Evolutionary conservation across 2,113 vertebrate genomes (phyloP).

Genomic region (Dicaeum eximium): DNA sequence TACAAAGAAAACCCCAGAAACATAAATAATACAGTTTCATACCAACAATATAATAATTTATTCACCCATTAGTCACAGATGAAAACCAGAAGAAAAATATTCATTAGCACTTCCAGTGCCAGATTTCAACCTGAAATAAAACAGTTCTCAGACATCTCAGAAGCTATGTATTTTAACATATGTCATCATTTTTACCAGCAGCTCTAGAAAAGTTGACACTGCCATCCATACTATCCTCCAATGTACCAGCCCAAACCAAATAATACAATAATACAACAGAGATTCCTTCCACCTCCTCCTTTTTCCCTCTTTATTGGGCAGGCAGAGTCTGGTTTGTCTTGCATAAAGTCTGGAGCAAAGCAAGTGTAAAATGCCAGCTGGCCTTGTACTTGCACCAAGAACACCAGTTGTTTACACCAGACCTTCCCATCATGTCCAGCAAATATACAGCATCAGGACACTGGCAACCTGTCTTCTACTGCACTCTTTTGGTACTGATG

Average conservation of each 20-base stretch:
- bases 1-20: not conserved
- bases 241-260: not conserved
- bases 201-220: not conserved
- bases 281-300: not conserved
- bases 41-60: not conserved
- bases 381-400: not conserved
- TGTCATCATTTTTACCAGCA: not conserved
- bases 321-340: not conserved
- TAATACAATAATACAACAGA: not conserved
- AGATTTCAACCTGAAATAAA: not conserved
- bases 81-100: not conserved
- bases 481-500: not conserved
- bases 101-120: not conserved
- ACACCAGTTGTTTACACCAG: not conserved
- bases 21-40: not conserved
- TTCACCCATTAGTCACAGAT: not conserved
- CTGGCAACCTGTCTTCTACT: not conserved
- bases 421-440: not conserved
- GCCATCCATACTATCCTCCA: not conserved
- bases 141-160: not conserved
- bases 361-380: not conserved
- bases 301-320: not conserved
- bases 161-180: not conserved
- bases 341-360: not conserved
- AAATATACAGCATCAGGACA: fast-evolving